Evolutionary conservation across 2,888 invertebrate species (phyloP).

Genomic region (Augiades crinisus): DNA sequence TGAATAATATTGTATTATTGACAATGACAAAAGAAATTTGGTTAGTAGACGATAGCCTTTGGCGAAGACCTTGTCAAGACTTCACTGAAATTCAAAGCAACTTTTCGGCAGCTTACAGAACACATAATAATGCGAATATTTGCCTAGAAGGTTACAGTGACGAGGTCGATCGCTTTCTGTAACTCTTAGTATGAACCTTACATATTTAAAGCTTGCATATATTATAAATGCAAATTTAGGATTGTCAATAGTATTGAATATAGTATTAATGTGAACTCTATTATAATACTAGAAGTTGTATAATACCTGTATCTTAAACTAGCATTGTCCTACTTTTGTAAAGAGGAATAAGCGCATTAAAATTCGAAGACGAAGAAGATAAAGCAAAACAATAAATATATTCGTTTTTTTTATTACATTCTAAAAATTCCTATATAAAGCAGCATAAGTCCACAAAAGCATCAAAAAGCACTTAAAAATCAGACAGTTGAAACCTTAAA

Average conservation of each 20-base stretch:
- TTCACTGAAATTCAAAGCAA: constrained; percentile 31
- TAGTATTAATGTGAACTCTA: background rate
- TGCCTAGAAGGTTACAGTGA: constrained; percentile 42
- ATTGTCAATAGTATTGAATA: background rate
- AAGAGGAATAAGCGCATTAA: background rate
- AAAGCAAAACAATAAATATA: background rate
- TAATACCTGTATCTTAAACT: constrained; percentile 26
- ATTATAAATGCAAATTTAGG: constrained; percentile 26
- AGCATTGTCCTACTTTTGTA: constrained; percentile 64
- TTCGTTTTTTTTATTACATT: no score
- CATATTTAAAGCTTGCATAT: constrained; percentile 29
- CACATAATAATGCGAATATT: constrained; percentile 40
- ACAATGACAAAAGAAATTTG: constrained; percentile 10
- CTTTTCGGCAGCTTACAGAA: constrained; percentile 35
- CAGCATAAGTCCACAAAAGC: no score
- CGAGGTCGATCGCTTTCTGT: constrained; percentile 42
- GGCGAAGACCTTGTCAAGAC: constrained; percentile 16
- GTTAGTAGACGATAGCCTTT: background rate
- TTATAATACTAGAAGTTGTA: background rate
- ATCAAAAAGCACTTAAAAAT: no score
- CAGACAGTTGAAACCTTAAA: no score
- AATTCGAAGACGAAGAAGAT: background rate
- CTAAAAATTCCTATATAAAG: no score
- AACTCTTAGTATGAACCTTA: constrained; percentile 31
- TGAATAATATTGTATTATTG: no score